Evolutionary conservation across 2,888 invertebrate genomes (phyloP), one percentile per base, ranked within the genome.

Genomic region (Noctua pronuba): DNA sequence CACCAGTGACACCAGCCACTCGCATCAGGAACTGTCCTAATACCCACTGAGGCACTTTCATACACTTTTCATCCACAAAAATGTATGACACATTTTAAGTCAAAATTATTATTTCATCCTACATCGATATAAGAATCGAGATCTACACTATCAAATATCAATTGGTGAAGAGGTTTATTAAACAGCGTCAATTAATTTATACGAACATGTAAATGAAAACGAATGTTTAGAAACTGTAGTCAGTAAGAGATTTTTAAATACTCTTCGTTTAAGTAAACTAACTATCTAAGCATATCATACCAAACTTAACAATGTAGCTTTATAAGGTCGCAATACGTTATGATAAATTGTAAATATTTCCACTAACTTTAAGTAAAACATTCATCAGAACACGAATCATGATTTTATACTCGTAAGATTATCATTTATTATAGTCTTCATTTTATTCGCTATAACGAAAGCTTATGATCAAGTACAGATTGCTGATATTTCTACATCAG

Each of bases 1-100:
- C 88, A 93, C 94, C 89, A 94, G 93, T 85, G 95, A 94, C 90
- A 91, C 94, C 86, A 90, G 89, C 75, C 92, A 91, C 75, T 84
- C 88, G 4, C 89, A 89, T 28, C 81, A 75, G 35, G 88, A 91
- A 68, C 79, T 84, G 10, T 49, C 87, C 24, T 88, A 77, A 77
- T 35, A 72, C 73, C 24, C 67, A 65, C 65, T 64, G 46, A 55
- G 46, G 49, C 78, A 62, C 85, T 87, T 70, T 38, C 44, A 67
- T 81, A 76, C 76, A 73, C 69, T 87, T 85, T 66, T 55, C 41
- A 52, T 58, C 13, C 64, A 41, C 6, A 28, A 82, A 87, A 79
- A 79, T 75, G 75, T 85, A 68, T 73, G 73, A 77, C 16, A 75
- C 66, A 41, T 75, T 77, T 71, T 67, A 77, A 65, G 64, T 38